A percentile compares a stretch with the other conserved stretches of the same genome.
Conservation (phyloP, 2,888 invertebrate genomes). For the Eupsilia transversa region DNA sequence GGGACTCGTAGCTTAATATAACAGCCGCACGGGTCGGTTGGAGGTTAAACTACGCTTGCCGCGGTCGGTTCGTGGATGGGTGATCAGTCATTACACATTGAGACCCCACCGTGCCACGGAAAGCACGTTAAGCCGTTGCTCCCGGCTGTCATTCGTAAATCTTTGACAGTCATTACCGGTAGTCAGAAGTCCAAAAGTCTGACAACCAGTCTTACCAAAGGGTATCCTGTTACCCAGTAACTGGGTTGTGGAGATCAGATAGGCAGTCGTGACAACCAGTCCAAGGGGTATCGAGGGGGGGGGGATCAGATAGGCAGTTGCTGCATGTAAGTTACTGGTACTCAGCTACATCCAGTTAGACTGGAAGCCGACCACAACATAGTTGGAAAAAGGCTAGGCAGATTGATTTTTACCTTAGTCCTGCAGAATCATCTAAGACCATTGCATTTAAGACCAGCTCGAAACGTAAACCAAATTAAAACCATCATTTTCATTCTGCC, state of each 20-base stretch:
- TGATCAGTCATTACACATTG: too few species aligned
- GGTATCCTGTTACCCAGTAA: too few species aligned
- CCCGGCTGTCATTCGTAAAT: background rate
- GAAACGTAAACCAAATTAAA: background rate
- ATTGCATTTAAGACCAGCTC: background rate
- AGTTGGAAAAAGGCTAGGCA: background rate
- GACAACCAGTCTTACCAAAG: background rate
- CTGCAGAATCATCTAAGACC: background rate
- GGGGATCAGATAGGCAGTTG: background rate
- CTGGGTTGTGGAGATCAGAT: background rate
- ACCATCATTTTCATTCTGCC: too few species aligned
- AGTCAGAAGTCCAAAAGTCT: background rate
- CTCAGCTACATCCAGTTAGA: background rate
- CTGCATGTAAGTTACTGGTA: background rate
- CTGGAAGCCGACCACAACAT: background rate
- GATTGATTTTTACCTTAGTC: background rate
- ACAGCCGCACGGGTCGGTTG: too few species aligned
- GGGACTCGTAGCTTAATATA: too few species aligned
- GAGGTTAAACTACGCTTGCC: too few species aligned
- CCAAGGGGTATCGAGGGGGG: too few species aligned
- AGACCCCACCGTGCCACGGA: background rate
- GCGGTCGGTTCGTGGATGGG: too few species aligned
- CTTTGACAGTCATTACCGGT: background rate
- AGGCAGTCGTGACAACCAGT: too few species aligned
- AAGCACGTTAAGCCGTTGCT: background rate